phyloP scores from a whole-genome alignment of 2,797 vertebrate species.

The Taeniopygia guttata region DNA sequence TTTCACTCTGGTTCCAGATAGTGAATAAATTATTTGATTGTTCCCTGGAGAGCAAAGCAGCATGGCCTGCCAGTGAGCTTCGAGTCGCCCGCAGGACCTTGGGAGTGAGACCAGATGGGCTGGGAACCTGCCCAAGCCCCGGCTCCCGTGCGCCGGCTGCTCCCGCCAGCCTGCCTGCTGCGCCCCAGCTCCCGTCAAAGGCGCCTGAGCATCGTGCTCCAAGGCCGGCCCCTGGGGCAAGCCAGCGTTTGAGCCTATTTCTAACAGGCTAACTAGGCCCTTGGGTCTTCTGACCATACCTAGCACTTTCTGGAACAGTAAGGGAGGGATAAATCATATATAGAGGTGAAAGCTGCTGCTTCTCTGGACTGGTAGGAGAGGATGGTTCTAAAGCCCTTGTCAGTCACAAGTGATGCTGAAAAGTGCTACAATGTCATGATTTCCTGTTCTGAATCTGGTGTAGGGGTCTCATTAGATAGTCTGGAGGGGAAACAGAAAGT shows the following conservation, averaged over 20 bases:
- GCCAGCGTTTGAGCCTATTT: neutral
- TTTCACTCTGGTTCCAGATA: neutral
- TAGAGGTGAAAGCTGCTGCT: neutral
- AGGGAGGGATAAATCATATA: neutral
- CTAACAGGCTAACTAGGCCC: neutral
- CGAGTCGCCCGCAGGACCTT: neutral
- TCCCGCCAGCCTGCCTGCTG: neutral
- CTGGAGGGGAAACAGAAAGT: neutral
- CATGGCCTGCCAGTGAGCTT: neutral
- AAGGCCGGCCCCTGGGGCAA: neutral
- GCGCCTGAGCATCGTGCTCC: accelerated
- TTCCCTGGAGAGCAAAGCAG: neutral
- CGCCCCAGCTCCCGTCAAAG: neutral
- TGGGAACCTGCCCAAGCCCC: conserved; percentile 12
- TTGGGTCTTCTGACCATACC: neutral
- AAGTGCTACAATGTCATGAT: neutral
- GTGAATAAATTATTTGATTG: conserved; percentile 15
- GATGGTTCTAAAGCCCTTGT: neutral
- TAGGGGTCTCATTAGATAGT: neutral
- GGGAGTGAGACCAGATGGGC: conserved; percentile 17
- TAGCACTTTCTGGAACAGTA: neutral
- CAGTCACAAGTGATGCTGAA: neutral
- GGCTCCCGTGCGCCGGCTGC: neutral
- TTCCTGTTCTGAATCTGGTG: neutral
- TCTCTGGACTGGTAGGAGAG: neutral